Evolutionary conservation across 2,888 invertebrate species (phyloP), one percentile per base, ranked within the genome.

Genomic region (Plusia festucae): DNA sequence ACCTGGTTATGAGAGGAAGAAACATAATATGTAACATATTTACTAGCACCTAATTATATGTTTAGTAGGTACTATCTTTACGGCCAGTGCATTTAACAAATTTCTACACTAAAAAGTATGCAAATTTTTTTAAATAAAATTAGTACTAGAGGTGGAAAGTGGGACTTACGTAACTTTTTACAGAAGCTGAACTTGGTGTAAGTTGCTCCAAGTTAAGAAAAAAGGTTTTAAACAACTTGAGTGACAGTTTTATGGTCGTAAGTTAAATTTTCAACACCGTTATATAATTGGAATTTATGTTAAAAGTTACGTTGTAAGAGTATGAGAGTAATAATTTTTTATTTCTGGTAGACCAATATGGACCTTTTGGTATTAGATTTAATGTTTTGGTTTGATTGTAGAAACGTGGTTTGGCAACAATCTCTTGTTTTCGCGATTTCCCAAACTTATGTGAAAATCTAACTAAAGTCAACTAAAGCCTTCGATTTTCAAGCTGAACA

Each of bases 181-280:
- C 40, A 5, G 40, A 40, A 40, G 40, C 15, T 15, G 5, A 40
- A 40, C 40, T n/a, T n/a, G 40, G n/a, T 40, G 40, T 40, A 40
- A 40, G 40, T 40, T 40, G 40, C 40, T 22, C 20, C 20, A 51
- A 20, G 51, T 51, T n/a, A 51, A 11, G 51, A 51, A 51, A 51
- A 51, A 51, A 51, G 40, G 40, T 40, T 40, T 40, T 40, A 40
- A 40, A 40, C n/a, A 51, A 22, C 51, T 22, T 24, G 51, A 20
- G 22, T 51, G 20, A 51, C 51, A 51, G 51, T 24, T 51, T 16
- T 54, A 30, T 54, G 22, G 52, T 22, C 24, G 22, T 20, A 22
- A 52, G 24, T 22, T 52, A 40, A 40, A 40, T 40, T n/a, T 40
- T 40, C 40, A 40, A 40, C 40, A 40, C 40, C 40, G 40, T 40